Evolutionary conservation across 2,797 vertebrate genomes (phyloP).

Genomic region (Meda fulgida): DNA sequence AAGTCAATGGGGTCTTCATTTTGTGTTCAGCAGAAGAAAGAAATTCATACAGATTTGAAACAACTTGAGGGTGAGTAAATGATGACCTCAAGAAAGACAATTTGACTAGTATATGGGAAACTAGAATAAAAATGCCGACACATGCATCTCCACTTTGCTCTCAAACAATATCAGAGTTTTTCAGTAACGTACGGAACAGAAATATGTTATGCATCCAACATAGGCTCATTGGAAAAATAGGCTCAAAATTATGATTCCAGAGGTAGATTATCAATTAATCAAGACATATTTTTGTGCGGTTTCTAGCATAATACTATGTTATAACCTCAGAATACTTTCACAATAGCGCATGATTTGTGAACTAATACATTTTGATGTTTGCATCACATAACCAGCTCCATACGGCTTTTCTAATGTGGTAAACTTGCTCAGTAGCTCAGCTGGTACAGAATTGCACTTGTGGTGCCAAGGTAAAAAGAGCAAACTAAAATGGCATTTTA

Average conservation of each 20-base stretch:
- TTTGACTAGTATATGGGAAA: not conserved
- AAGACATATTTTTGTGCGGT: not conserved
- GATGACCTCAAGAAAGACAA: no score
- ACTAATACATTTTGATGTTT: not conserved
- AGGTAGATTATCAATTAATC: not conserved
- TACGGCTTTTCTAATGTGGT: not conserved
- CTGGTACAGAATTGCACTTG: not conserved
- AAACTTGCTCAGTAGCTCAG: not conserved
- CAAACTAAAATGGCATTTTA: not conserved
- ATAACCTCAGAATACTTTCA: not conserved
- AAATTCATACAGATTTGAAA: no score
- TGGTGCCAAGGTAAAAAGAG: not conserved
- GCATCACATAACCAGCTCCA: not conserved
- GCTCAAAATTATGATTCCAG: not conserved
- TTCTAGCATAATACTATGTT: not conserved
- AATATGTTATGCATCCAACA: no score
- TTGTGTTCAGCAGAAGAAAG: no score
- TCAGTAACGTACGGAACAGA: no score
- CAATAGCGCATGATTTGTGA: not conserved
- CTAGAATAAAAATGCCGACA: not conserved
- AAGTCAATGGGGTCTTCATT: no score
- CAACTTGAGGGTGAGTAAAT: no score
- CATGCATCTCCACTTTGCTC: no score
- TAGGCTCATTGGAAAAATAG: no score
- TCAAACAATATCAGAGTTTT: no score